Conservation (phyloP, 2,888 invertebrate species). For the Drosophila cracens region DNA sequence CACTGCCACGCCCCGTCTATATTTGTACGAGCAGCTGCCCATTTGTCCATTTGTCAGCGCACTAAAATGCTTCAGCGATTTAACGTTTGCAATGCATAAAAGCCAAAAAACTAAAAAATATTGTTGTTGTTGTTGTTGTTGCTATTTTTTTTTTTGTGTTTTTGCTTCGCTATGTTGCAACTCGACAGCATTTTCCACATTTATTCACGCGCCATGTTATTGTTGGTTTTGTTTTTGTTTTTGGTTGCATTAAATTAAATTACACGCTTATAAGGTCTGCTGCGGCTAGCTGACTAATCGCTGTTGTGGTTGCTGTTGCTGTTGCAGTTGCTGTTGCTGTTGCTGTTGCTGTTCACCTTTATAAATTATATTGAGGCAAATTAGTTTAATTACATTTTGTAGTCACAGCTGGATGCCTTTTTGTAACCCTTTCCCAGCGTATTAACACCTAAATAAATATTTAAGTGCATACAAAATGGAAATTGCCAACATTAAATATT, state of each 20-base stretch:
- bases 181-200: slow-evolving; percentile 55
- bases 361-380: slow-evolving; percentile 62
- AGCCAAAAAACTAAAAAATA: slow-evolving; percentile 33
- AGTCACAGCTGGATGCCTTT: slow-evolving; percentile 6
- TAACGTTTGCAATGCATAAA: slow-evolving; percentile 46
- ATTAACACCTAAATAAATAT: slow-evolving; percentile 33
- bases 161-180: slow-evolving; percentile 43
- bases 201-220: slow-evolving; percentile 55
- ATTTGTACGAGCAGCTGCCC: slow-evolving; percentile 16
- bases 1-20: slow-evolving; percentile 41
- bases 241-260: slow-evolving; percentile 63
- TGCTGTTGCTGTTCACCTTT: slow-evolving; percentile 39
- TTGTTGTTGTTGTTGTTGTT: slow-evolving; percentile 10
- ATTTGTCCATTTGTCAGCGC: slow-evolving; percentile 29
- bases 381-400: slow-evolving; percentile 69
- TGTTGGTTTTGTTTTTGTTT: slow-evolving; percentile 21
- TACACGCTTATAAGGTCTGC: slow-evolving; percentile 57
- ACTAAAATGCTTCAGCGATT: slow-evolving; percentile 50
- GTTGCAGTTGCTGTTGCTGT: slow-evolving; percentile 15
- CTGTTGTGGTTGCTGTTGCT: slow-evolving; percentile 28
- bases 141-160: slow-evolving; percentile 18
- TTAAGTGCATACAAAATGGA: slow-evolving; percentile 23
- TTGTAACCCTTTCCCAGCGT: slow-evolving; percentile 22
- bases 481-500: not conserved
- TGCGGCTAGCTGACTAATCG: slow-evolving; percentile 44